phyloP scores from a whole-genome alignment of 2,113 vertebrate genomes.

The Pseudorectes ferrugineus region DNA sequence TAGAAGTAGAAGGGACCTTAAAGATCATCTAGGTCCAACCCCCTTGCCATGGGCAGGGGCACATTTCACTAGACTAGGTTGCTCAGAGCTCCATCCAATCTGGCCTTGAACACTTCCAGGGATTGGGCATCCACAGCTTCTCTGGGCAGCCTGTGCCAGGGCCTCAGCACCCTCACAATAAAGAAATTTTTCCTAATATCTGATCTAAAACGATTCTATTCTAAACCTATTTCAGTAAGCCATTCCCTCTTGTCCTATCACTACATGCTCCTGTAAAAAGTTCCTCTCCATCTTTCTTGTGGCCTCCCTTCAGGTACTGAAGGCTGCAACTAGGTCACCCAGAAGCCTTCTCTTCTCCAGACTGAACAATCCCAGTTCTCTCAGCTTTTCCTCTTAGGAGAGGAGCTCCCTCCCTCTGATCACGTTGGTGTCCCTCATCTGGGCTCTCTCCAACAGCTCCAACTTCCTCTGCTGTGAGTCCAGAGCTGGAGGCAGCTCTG shows the following conservation, averaged over 20 bases:
- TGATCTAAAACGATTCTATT: background rate
- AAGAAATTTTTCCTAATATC: background rate
- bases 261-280: background rate
- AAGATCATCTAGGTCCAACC: background rate
- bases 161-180: background rate
- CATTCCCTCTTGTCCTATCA: background rate
- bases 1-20: background rate
- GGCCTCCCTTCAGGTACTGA: too few species aligned
- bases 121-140: background rate
- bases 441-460: background rate
- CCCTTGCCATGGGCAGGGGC: accelerated
- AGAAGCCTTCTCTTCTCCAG: background rate
- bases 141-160: background rate
- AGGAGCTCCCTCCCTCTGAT: background rate
- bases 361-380: background rate
- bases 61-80: background rate
- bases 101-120: too few species aligned
- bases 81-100: background rate
- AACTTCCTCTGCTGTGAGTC: background rate
- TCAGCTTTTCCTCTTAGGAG: accelerated
- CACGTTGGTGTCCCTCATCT: background rate
- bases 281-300: background rate
- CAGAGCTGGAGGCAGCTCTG: background rate
- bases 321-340: background rate
- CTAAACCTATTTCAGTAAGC: background rate